Percentiles rank a stretch among this genome's conserved stretches.
phyloP scores from a whole-genome alignment of 2,888 invertebrate species.

The Miltochrista miniata region DNA sequence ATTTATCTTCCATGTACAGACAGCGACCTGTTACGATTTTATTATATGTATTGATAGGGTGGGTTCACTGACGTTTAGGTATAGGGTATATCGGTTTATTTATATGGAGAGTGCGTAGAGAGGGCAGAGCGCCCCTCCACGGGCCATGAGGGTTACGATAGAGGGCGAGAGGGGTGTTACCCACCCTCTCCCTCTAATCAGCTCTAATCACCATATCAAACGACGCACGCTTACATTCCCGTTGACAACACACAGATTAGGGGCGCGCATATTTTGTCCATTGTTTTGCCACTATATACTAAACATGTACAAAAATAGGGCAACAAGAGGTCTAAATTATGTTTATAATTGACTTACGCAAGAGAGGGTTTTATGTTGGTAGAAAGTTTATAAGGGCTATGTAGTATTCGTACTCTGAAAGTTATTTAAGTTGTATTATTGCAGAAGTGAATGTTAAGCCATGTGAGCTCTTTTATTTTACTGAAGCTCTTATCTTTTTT shows the following conservation, averaged over 20 bases:
- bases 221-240: slow-evolving; percentile 79
- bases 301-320: slow-evolving; percentile 9
- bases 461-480: too few species aligned
- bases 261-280: slow-evolving; percentile 47
- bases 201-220: slow-evolving; percentile 84
- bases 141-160: slow-evolving; percentile 22
- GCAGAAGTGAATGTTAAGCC: too few species aligned
- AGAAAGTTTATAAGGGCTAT: not conserved
- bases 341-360: slow-evolving; percentile 4
- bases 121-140: slow-evolving; percentile 58
- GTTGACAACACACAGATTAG: slow-evolving; percentile 80
- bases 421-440: too few species aligned
- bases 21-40: too few species aligned
- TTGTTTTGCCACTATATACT: slow-evolving; percentile 40
- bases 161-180: slow-evolving; percentile 28
- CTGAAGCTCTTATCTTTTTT: too few species aligned
- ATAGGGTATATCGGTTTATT: slow-evolving; percentile 78
- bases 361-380: not conserved
- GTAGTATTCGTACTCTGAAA: too few species aligned
- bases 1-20: too few species aligned
- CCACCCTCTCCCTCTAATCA: slow-evolving; percentile 76
- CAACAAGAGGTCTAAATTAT: slow-evolving; percentile 12
- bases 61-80: slow-evolving; percentile 55
- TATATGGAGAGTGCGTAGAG: slow-evolving; percentile 77
- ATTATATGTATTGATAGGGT: slow-evolving; percentile 54